Evolutionary conservation across 2,797 vertebrate species (phyloP).

Genomic region (Loris lydekkerianus): DNA sequence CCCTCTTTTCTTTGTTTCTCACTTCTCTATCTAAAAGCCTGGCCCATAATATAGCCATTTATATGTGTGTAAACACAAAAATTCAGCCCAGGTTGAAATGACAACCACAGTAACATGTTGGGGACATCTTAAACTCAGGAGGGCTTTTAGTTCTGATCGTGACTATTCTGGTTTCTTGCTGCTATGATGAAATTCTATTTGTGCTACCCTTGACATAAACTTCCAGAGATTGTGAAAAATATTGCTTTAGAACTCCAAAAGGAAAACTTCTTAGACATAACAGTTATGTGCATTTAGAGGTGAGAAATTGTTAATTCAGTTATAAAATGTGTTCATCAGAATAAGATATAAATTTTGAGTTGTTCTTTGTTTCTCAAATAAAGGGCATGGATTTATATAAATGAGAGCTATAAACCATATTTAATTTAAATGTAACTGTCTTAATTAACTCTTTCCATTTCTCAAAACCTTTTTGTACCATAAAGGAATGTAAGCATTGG

Average conservation of each 20-base stretch:
- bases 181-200: neutral
- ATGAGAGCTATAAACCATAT: slow-evolving; percentile 31
- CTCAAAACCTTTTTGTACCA: neutral
- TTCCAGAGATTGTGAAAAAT: slow-evolving; percentile 31
- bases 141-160: neutral
- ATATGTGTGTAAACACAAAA: neutral
- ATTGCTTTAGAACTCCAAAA: slow-evolving; percentile 46
- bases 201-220: slow-evolving; percentile 27
- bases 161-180: slow-evolving; percentile 26
- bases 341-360: slow-evolving; percentile 26
- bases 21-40: neutral
- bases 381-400: neutral
- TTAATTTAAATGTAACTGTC: slow-evolving; percentile 32
- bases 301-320: slow-evolving; percentile 15
- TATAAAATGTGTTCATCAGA: slow-evolving; percentile 47
- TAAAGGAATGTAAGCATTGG: slow-evolving; percentile 24
- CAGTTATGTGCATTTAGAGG: neutral
- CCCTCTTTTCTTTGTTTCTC: neutral
- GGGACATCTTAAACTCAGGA: slow-evolving; percentile 47
- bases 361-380: slow-evolving; percentile 12
- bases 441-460: slow-evolving; percentile 51
- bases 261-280: slow-evolving; percentile 41
- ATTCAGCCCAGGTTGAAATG: slow-evolving; percentile 49
- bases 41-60: neutral
- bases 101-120: neutral